phyloP scores from a whole-genome alignment of 1,140 invertebrate genomes.

The Drosophila biarmipes region DNA sequence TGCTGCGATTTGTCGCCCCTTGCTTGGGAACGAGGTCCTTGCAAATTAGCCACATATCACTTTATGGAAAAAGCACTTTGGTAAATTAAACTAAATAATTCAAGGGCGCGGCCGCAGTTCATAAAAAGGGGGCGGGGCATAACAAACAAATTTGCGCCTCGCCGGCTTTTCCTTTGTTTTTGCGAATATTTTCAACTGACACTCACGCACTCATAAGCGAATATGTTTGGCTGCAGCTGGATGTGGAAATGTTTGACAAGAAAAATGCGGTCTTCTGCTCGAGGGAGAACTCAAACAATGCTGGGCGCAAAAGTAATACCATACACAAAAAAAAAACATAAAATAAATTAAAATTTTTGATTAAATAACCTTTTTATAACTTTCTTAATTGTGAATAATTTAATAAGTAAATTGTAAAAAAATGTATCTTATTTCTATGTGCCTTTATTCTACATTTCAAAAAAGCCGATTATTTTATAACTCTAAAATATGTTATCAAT shows the following conservation, averaged over 20 bases:
- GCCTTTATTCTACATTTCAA: no score
- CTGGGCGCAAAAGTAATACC: conserved; percentile 20
- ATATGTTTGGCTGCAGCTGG: conserved; percentile 24
- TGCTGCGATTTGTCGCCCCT: conserved; percentile 5
- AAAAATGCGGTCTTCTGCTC: conserved; percentile 33
- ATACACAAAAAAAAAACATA: conserved; percentile 4
- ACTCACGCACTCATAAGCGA: conserved; percentile 25
- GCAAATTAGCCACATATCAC: conserved; percentile 45
- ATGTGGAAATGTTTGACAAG: conserved; percentile 51
- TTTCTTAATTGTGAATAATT: no score
- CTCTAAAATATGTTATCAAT: no score
- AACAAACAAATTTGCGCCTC: conserved; percentile 29
- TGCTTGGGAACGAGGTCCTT: background rate
- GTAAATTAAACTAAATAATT: conserved; percentile 66
- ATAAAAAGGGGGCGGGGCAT: conserved; percentile 22
- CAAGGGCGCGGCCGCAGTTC: conserved; percentile 37
- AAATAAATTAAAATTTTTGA: no score
- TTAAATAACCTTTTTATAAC: no score
- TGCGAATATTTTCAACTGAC: conserved; percentile 43
- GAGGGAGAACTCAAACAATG: conserved; percentile 32
- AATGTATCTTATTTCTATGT: no score
- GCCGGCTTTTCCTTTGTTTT: conserved; percentile 33
- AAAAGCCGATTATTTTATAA: no score
- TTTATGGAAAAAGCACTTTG: conserved; percentile 48
- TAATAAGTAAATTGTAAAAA: no score